These are phyloP conservation scores for Eriosoma lanigerum DNA, from an alignment of 1,140 invertebrate species.

Conservation along the genomic window DNA sequence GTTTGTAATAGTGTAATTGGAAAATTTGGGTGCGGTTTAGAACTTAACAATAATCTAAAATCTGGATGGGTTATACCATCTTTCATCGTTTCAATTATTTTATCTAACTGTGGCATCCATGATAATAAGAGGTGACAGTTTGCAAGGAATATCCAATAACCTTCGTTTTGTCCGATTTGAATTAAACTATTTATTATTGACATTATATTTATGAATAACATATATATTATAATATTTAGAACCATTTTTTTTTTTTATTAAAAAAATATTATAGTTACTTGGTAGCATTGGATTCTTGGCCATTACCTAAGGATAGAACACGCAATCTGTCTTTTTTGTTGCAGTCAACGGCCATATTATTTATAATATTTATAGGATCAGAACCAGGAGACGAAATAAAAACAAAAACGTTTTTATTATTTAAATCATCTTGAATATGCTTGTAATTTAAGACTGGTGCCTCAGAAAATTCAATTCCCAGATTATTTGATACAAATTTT, in stretches of 20 bases:
- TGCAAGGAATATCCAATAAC: constrained; percentile 87
- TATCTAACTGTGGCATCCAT: constrained; percentile 85
- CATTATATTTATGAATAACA: too few relatives aligned
- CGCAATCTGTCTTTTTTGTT: neutral
- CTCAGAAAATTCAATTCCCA: neutral
- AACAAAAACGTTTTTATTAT: constrained; percentile 3
- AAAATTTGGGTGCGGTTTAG: constrained; percentile 79
- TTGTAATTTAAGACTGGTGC: neutral
- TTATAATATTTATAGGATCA: neutral
- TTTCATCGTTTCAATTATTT: constrained; percentile 66
- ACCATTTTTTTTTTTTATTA: too few relatives aligned
- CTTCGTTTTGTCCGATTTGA: constrained; percentile 60
- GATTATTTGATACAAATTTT: neutral
- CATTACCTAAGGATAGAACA: neutral
- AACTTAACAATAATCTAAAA: constrained; percentile 75
- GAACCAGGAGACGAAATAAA: neutral
- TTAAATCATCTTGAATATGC: neutral
- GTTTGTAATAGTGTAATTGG: constrained; percentile 81
- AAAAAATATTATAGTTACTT: constrained; percentile 16
- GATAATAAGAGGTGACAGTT: constrained; percentile 87
- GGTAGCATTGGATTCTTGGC: neutral
- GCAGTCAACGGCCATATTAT: neutral
- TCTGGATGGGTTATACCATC: constrained; percentile 59
- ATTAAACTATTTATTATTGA: neutral
- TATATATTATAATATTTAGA: too few relatives aligned